Evolutionary conservation across 2,797 vertebrate species (phyloP), one percentile per base, ranked within the genome.

Genomic region (Cynodonichthys magdalenae): DNA sequence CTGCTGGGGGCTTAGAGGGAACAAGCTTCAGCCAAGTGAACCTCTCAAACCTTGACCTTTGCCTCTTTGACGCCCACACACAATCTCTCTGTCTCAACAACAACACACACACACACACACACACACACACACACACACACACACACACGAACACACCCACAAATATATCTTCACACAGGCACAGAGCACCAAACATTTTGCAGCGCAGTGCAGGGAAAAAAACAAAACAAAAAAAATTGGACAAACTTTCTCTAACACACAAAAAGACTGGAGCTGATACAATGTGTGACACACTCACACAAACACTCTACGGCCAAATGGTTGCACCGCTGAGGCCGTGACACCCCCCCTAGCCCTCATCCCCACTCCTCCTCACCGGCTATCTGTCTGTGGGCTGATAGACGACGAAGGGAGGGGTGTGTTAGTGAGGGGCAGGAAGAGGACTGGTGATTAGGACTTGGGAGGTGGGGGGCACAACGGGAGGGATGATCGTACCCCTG

Each of bases 41-140:
- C 82, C 82, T 83, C 82, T 84, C 80, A 88, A 88, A 87, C 86
- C 83, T 86, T 88, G 87, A 88, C 88, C 89, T 84, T 84, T 73
- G 69, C 47, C 66, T 75, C 60, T 74, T 52, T 4, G 58, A 83
- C 83, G 56, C 85, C 81, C 71, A 80, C 87, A 70, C 44, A 34
- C 75, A 65, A 54, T 64, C 62, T 70, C 69, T 64, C 51, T 49
- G 75, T 74, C 51, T 71, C 58, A 65, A 17, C 66, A 64, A 31
- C 5, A 28, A 63, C 63, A 62, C 74, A 59, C 66, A 62, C 24
- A 54, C 63, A 44, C 39, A 28, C 49, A 18, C 8, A 44, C 15
- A 34, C n/a, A n/a, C n/a, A n/a, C n/a, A n/a, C n/a, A n/a, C n/a
- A n/a, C n/a, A n/a, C n/a, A n/a, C n/a, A n/a, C n/a, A n/a, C n/a